Base-by-base conservation (phyloP, 37 sponge, comb jelly and placozoan genomes). In the Theonella swinhoei region DNA sequence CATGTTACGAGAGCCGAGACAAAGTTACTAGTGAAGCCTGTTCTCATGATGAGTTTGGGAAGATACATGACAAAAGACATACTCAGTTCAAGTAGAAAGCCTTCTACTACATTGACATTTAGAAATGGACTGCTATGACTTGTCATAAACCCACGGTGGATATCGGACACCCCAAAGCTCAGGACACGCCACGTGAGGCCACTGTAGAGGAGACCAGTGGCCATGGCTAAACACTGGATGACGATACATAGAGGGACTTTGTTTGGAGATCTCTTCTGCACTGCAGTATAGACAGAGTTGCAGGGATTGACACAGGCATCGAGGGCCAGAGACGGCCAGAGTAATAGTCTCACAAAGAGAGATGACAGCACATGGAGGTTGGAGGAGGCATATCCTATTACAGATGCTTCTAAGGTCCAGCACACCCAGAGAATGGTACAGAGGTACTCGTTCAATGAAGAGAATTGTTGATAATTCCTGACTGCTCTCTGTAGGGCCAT, bases 361-460 rank as follows among this genome's bases (percentile, higher is more conserved):
- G 38, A 1, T 32, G 61, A 11, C 1, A 62, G 28, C 26, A 61
- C 61, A 22, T 26, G n/a, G 2, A 20, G 3, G 19, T 4, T 35
- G 17, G 85, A 85, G 36, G 64, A 58, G 43, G 36, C 72, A 26
- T 3, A 37, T 14, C 42, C 28, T 8, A 86, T 37, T 23, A 79
- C 32, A 23, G 29, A 23, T 4, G 20, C 35, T 64, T 86, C 87
- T 36, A 79, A 65, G 65, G 75, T 5, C 80, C 67, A 73, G 11
- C 28, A 26, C 7, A 63, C 20, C 87, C 87, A 86, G 1, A 63
- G n/a, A 20, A 64, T 1, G 35, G 66, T 62, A 39, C 72, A 70
- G 29, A 79, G 58, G 75, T 79, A 86, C 67, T 86, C 87, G 31
- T 86, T 86, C 41, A 72, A 1, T 3, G 17, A 11, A 1, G 29